phyloP scores from a whole-genome alignment of 2,113 vertebrate species.

The Ceratotherium simum region DNA sequence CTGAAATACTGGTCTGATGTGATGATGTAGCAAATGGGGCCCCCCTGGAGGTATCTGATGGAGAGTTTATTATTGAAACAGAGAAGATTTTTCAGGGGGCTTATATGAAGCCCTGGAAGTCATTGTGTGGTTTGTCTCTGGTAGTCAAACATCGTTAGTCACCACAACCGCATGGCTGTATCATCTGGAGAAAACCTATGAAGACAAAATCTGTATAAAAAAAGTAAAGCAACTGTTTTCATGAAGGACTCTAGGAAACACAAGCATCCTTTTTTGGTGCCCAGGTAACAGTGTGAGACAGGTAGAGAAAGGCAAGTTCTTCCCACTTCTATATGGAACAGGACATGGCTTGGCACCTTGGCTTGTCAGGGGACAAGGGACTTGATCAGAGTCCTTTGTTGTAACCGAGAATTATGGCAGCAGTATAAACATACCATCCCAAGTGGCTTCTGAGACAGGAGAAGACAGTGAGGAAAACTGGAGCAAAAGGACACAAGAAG shows the following conservation, averaged over 20 bases:
- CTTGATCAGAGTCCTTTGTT: not conserved
- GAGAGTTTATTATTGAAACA: not conserved
- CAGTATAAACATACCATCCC: not conserved
- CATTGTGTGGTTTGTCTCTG: not conserved
- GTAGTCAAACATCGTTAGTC: not conserved
- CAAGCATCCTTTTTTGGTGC: accelerated
- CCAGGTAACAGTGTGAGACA: not conserved
- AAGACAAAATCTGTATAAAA: not conserved
- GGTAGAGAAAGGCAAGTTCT: not conserved
- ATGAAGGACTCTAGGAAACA: not conserved
- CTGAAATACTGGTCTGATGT: not conserved
- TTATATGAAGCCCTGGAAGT: not conserved
- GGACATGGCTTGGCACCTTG: not conserved
- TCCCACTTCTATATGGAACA: not conserved
- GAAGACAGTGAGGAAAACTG: not conserved
- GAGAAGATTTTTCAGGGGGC: not conserved
- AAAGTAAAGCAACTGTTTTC: not conserved
- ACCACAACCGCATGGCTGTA: not conserved
- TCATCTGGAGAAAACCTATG: not conserved
- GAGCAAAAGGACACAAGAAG: not conserved
- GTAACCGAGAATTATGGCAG: not conserved
- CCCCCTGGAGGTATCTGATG: not conserved
- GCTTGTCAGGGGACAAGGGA: not conserved
- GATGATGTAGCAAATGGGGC: not conserved
- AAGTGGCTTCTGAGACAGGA: not conserved